phyloP scores from a whole-genome alignment of 2,888 invertebrate genomes.

The Orthosia gothica region DNA sequence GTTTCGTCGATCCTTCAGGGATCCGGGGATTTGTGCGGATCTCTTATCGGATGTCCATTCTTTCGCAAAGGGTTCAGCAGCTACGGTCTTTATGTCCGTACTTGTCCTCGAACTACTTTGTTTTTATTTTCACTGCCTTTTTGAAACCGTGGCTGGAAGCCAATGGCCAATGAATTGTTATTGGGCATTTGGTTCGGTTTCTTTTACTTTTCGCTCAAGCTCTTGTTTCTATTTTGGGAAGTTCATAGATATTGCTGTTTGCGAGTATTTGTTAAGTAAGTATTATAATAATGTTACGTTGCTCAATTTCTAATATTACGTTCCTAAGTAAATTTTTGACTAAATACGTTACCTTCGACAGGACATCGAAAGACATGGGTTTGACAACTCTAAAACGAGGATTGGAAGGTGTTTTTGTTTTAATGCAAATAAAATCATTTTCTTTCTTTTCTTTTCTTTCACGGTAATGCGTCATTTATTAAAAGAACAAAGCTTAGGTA shows the following conservation, averaged over 20 bases:
- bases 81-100: slow-evolving; percentile 54
- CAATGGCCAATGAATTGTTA: slow-evolving; percentile 46
- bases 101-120: slow-evolving; percentile 45
- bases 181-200: slow-evolving; percentile 29
- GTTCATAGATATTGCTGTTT: not conserved
- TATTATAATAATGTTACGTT: no score
- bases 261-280: no score
- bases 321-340: no score
- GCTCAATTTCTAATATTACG: no score
- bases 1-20: slow-evolving; percentile 53
- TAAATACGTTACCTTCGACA: no score
- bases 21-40: slow-evolving; percentile 65
- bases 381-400: no score
- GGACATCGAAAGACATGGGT: no score
- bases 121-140: slow-evolving; percentile 52
- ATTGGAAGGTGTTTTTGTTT: no score
- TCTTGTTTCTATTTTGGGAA: slow-evolving; percentile 30
- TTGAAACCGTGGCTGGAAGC: slow-evolving; percentile 24
- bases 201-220: slow-evolving; percentile 15
- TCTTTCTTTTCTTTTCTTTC: no score
- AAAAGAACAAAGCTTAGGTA: no score
- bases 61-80: slow-evolving; percentile 58
- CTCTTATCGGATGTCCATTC: slow-evolving; percentile 70
- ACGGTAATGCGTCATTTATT: no score
- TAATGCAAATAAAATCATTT: no score